phyloP scores from a whole-genome alignment of 1,140 invertebrate genomes.

The Aphelenchoides avenae region DNA sequence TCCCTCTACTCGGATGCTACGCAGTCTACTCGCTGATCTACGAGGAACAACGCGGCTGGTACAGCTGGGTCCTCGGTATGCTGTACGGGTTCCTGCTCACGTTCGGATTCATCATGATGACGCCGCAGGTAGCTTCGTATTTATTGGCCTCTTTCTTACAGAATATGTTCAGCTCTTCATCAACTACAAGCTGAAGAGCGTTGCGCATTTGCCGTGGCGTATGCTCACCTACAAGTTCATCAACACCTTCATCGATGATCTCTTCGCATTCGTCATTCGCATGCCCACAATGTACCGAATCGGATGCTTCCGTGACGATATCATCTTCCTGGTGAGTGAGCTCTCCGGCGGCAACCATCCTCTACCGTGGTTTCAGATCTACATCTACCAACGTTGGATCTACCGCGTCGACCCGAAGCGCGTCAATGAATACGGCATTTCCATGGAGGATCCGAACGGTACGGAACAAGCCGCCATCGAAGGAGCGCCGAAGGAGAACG shows the following conservation, averaged over 20 bases:
- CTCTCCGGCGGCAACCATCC: no score
- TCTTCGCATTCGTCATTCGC: slow-evolving; percentile 93
- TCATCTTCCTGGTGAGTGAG: slow-evolving; percentile 74
- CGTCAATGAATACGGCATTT: slow-evolving; percentile 67
- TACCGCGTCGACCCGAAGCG: slow-evolving; percentile 88
- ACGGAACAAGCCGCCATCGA: slow-evolving; percentile 23
- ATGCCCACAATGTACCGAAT: slow-evolving; percentile 95
- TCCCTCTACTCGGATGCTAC: slow-evolving; percentile 85
- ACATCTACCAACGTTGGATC: slow-evolving; percentile 94
- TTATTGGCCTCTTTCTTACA: slow-evolving; percentile 6
- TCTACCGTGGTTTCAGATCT: slow-evolving; percentile 69
- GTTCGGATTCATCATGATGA: slow-evolving; percentile 99
- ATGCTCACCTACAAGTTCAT: slow-evolving; percentile 98
- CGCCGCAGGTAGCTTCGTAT: slow-evolving; percentile 73
- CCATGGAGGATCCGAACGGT: slow-evolving; percentile 29
- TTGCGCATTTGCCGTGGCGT: slow-evolving; percentile 94
- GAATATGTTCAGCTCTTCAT: slow-evolving; percentile 77
- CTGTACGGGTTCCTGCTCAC: slow-evolving; percentile 95
- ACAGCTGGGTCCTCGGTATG: slow-evolving; percentile 78
- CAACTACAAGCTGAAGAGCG: slow-evolving; percentile 96
- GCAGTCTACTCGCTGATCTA: slow-evolving; percentile 93
- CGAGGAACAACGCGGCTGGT: slow-evolving; percentile 97
- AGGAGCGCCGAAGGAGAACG: background rate
- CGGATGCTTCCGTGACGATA: slow-evolving; percentile 91
- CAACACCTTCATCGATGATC: slow-evolving; percentile 97